These are phyloP conservation scores for Diachasmimorpha longicaudata DNA, from an alignment of 1,140 invertebrate species.

Conservation along the genomic window DNA sequence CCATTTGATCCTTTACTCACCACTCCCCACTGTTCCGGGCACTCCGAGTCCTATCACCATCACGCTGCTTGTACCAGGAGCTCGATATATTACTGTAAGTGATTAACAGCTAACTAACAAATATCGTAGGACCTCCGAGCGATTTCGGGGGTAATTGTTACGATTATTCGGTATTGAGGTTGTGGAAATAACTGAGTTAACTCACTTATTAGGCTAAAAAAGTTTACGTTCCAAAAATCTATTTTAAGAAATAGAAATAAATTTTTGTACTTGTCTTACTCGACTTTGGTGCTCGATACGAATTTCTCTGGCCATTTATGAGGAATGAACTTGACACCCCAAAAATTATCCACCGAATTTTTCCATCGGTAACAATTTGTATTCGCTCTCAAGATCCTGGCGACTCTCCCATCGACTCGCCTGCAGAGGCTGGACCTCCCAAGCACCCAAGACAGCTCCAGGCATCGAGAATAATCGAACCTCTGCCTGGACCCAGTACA, in stretches of 20 bases:
- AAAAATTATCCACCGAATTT: neutral
- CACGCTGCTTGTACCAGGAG: slow-evolving; percentile 58
- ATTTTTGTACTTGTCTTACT: too few species aligned
- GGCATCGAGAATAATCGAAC: slow-evolving; percentile 52
- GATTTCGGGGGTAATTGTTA: neutral
- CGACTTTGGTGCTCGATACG: too few species aligned
- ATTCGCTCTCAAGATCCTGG: neutral
- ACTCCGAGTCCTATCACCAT: slow-evolving; percentile 62
- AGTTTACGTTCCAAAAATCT: too few species aligned
- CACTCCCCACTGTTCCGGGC: slow-evolving; percentile 58
- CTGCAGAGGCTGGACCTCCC: neutral
- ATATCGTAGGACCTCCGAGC: neutral
- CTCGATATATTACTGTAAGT: slow-evolving; percentile 61
- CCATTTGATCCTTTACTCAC: slow-evolving; percentile 60
- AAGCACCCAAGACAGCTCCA: slow-evolving; percentile 38
- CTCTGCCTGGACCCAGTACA: slow-evolving; percentile 51
- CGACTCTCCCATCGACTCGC: neutral
- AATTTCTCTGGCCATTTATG: too few species aligned
- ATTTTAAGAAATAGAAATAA: too few species aligned
- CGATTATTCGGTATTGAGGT: neutral
- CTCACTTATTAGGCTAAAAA: too few species aligned
- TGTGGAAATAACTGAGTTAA: too few species aligned
- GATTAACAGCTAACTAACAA: slow-evolving; percentile 27
- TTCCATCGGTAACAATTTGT: neutral
- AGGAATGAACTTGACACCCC: too few species aligned